Evolutionary conservation across 1,140 invertebrate species (phyloP).

Genomic region (Hycleus cichorii): DNA sequence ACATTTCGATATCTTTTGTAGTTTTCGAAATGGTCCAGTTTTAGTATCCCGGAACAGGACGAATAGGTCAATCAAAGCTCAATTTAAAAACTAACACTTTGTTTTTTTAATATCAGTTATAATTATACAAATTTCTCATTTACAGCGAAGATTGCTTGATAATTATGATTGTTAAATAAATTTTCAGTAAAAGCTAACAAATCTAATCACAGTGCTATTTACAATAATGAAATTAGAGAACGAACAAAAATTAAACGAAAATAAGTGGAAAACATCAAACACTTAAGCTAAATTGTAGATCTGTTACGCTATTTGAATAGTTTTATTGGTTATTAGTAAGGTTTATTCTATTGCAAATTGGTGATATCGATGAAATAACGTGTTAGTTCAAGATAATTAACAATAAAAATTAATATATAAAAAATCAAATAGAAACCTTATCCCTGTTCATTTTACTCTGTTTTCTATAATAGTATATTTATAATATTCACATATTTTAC

Average conservation of each 20-base stretch:
- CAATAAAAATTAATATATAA: conserved; percentile 12
- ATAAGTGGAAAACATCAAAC: conserved; percentile 24
- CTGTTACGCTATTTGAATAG: background rate
- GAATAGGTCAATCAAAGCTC: background rate
- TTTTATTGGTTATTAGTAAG: background rate
- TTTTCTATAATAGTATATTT: background rate
- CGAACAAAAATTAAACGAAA: background rate
- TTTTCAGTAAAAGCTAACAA: conserved; percentile 24
- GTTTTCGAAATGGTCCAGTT: too few species aligned
- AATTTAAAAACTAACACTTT: conserved; percentile 30
- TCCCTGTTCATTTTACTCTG: conserved; percentile 17
- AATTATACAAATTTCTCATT: background rate
- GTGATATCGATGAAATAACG: conserved; percentile 14
- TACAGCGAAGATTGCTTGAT: conserved; percentile 2
- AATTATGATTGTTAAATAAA: conserved; percentile 14
- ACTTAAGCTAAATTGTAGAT: conserved; percentile 15
- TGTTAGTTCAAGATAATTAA: conserved; percentile 15
- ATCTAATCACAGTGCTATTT: conserved; percentile 33
- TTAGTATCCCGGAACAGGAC: too few species aligned
- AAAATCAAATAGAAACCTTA: conserved; percentile 19
- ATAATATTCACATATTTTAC: conserved; percentile 26
- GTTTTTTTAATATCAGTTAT: conserved; percentile 13
- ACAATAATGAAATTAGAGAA: conserved; percentile 7
- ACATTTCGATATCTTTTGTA: too few species aligned
- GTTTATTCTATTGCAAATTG: conserved; percentile 16